These are phyloP conservation scores for Sarcoramphus papa DNA, from an alignment of 2,797 vertebrate species.

Conservation along the genomic window DNA sequence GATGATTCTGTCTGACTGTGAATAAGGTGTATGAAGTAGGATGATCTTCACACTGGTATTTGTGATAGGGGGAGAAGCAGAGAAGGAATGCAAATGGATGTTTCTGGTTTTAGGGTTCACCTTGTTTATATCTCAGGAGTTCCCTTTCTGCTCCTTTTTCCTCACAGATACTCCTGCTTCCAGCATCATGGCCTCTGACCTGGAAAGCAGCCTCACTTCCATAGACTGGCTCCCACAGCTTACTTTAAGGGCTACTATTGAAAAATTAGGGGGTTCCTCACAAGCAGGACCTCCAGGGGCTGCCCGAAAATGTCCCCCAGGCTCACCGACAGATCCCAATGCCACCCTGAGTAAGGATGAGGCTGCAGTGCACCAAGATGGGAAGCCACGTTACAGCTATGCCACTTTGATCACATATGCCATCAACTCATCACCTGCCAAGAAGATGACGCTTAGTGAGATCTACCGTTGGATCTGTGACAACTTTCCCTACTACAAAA, in stretches of 20 bases:
- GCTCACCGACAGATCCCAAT: conserved; percentile 78
- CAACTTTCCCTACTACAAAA: conserved; percentile 93
- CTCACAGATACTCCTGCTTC: conserved; percentile 41
- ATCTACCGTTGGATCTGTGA: conserved; percentile 99
- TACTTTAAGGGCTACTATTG: conserved; percentile 87
- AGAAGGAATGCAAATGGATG: background rate
- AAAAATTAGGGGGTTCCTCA: conserved; percentile 80
- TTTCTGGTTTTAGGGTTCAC: background rate
- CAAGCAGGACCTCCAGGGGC: conserved; percentile 76
- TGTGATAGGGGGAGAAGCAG: background rate
- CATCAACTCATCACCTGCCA: conserved; percentile 89
- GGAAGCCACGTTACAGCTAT: conserved; percentile 95
- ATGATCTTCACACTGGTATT: background rate
- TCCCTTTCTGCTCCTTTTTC: background rate
- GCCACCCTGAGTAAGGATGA: conserved; percentile 82
- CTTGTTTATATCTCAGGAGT: background rate
- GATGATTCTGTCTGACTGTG: background rate
- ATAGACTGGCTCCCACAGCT: conserved; percentile 98
- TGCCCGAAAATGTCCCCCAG: conserved; percentile 75
- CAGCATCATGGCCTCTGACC: conserved; percentile 86
- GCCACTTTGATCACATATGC: conserved; percentile 95
- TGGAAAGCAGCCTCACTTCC: conserved; percentile 95
- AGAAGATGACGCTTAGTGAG: conserved; percentile 93
- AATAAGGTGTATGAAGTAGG: background rate
- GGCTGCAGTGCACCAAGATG: conserved; percentile 80